Evolutionary conservation across 2,113 vertebrate species (phyloP).

Genomic region (Thunnus thynnus): DNA sequence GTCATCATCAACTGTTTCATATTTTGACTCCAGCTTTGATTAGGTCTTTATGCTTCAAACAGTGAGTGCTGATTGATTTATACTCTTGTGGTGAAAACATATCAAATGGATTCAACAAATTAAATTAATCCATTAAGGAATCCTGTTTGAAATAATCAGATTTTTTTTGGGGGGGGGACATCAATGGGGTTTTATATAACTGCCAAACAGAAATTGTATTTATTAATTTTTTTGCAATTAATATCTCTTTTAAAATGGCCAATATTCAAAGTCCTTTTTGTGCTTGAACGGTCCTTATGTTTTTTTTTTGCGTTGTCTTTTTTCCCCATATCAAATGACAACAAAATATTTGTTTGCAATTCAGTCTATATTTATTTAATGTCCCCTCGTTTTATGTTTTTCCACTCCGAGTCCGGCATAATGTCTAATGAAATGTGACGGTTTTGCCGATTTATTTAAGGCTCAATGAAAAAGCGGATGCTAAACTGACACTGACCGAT

Average conservation of each 20-base stretch:
- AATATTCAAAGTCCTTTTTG: neutral
- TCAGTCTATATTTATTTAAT: slow-evolving; percentile 26
- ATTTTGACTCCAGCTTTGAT: slow-evolving; percentile 52
- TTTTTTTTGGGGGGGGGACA: slow-evolving; percentile 10
- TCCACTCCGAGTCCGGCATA: neutral
- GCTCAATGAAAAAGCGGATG: slow-evolving; percentile 22
- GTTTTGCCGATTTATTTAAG: slow-evolving; percentile 20
- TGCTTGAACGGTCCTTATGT: neutral
- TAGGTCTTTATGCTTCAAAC: slow-evolving; percentile 45
- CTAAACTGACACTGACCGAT: slow-evolving; percentile 26
- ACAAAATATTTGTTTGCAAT: neutral
- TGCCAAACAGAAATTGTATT: neutral
- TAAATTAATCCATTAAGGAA: slow-evolving; percentile 9
- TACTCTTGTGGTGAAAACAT: slow-evolving; percentile 24
- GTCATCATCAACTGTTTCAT: slow-evolving; percentile 27
- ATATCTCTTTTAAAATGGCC: neutral
- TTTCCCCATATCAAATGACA: neutral
- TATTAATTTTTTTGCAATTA: neutral
- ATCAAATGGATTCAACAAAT: slow-evolving; percentile 5
- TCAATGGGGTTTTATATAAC: neutral
- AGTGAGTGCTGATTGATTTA: slow-evolving; percentile 17
- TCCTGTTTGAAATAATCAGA: slow-evolving; percentile 14
- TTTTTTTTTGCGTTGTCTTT: neutral
- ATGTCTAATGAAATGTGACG: slow-evolving; percentile 37
- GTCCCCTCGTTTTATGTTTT: neutral